These are phyloP conservation scores for Picus viridis DNA, from an alignment of 2,797 vertebrate genomes.

Conservation along the genomic window DNA sequence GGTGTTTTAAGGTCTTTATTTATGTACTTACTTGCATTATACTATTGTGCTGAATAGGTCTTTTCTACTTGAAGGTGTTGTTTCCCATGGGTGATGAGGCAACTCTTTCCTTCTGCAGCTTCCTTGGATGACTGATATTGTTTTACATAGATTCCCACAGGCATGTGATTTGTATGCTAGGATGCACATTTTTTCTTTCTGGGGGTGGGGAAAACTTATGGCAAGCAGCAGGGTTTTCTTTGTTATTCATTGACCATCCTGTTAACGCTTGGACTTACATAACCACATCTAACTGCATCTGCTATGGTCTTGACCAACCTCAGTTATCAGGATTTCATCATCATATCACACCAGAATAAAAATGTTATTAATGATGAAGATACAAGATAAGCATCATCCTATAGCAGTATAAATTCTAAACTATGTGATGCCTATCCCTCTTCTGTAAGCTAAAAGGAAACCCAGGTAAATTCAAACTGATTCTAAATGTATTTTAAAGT, in stretches of 20 bases:
- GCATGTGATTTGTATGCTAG: slow-evolving; percentile 63
- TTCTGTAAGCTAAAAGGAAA: neutral
- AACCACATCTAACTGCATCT: slow-evolving; percentile 69
- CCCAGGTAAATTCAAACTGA: neutral
- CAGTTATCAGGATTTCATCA: slow-evolving; percentile 59
- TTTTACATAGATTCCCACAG: slow-evolving; percentile 62
- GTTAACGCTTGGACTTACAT: slow-evolving; percentile 36
- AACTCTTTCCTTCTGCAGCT: slow-evolving; percentile 62
- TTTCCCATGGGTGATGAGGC: slow-evolving; percentile 58
- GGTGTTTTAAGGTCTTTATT: slow-evolving; percentile 2
- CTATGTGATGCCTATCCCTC: neutral
- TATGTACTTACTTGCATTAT: neutral
- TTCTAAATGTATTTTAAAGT: neutral
- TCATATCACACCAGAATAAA: slow-evolving; percentile 35
- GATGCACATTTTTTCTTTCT: neutral
- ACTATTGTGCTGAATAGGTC: slow-evolving; percentile 27
- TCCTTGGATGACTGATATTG: slow-evolving; percentile 68
- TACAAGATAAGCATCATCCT: neutral
- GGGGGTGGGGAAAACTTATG: neutral
- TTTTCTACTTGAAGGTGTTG: slow-evolving; percentile 69
- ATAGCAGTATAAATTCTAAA: neutral
- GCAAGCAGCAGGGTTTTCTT: slow-evolving; percentile 47
- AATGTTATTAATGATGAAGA: neutral
- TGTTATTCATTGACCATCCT: slow-evolving; percentile 6
- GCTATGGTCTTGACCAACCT: neutral